Conservation (phyloP, 2,797 vertebrate genomes). For the Lateolabrax maculatus region DNA sequence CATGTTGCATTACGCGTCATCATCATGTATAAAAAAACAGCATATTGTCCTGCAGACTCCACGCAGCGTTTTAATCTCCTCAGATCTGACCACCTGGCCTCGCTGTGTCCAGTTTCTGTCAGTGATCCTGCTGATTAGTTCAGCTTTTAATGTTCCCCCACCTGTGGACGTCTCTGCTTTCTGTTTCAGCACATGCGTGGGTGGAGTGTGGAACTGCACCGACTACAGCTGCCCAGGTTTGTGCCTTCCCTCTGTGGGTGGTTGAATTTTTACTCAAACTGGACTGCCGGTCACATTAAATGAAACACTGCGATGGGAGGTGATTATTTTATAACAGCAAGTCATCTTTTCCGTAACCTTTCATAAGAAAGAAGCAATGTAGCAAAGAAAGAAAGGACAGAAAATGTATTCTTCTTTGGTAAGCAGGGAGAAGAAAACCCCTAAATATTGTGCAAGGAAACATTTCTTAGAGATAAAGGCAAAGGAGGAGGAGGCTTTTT, state of each 20-base stretch:
- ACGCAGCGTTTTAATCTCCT: constrained; percentile 56
- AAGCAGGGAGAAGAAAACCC: neutral
- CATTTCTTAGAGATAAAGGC: neutral
- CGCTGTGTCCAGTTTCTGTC: constrained; percentile 55
- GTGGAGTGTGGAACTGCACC: constrained; percentile 94
- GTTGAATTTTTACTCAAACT: neutral
- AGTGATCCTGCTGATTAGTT: constrained; percentile 61
- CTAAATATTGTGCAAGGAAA: neutral
- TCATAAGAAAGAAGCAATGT: neutral
- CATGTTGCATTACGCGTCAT: neutral
- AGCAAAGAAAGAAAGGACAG: neutral
- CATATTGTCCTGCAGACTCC: constrained; percentile 23
- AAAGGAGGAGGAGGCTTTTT: neutral
- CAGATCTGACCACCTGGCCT: constrained; percentile 60
- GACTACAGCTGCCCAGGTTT: constrained; percentile 93
- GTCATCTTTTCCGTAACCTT: neutral
- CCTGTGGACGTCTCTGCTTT: constrained; percentile 74
- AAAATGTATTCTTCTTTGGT: neutral
- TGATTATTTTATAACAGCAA: neutral
- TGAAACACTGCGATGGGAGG: neutral
- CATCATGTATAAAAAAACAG: constrained; percentile 26
- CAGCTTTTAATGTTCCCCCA: constrained; percentile 66
- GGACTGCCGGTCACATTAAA: neutral
- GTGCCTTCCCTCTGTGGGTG: constrained; percentile 31
- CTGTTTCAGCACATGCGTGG: constrained; percentile 90